Evolutionary conservation across 1,140 invertebrate genomes (phyloP).

Genomic region (Matsumurasca onukii): DNA sequence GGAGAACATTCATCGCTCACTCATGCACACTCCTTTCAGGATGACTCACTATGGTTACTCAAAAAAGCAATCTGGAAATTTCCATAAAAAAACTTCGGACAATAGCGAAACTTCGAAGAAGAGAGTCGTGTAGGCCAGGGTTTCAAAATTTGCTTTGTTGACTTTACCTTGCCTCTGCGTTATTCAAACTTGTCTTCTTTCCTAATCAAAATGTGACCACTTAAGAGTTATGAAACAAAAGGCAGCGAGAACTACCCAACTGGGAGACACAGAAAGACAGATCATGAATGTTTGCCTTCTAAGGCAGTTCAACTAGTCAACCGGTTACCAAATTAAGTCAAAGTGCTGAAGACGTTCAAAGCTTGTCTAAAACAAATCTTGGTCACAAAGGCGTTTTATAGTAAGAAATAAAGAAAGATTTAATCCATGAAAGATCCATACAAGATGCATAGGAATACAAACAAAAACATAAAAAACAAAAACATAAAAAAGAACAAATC

Average conservation of each 20-base stretch:
- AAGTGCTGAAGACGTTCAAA: background rate
- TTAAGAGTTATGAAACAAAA: background rate
- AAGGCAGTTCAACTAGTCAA: background rate
- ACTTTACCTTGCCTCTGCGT: background rate
- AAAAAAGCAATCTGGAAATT: too few relatives aligned
- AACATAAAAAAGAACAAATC: too few relatives aligned
- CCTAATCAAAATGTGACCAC: background rate
- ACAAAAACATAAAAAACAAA: too few relatives aligned
- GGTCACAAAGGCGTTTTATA: too few relatives aligned
- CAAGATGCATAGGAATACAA: too few relatives aligned
- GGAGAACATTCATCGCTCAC: too few relatives aligned
- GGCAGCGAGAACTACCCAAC: background rate
- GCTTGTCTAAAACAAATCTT: background rate
- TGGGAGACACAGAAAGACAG: background rate
- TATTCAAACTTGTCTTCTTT: background rate
- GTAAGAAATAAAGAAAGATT: too few relatives aligned
- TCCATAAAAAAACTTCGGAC: too few relatives aligned
- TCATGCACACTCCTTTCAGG: too few relatives aligned
- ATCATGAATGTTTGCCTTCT: background rate
- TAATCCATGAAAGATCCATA: too few relatives aligned
- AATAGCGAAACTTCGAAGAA: too few relatives aligned
- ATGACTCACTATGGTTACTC: too few relatives aligned
- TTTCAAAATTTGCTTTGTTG: background rate
- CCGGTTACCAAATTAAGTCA: background rate
- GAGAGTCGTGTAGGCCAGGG: background rate